These are phyloP conservation scores for Xyrauchen texanus DNA, from an alignment of 2,113 vertebrate genomes.

Conservation along the genomic window DNA sequence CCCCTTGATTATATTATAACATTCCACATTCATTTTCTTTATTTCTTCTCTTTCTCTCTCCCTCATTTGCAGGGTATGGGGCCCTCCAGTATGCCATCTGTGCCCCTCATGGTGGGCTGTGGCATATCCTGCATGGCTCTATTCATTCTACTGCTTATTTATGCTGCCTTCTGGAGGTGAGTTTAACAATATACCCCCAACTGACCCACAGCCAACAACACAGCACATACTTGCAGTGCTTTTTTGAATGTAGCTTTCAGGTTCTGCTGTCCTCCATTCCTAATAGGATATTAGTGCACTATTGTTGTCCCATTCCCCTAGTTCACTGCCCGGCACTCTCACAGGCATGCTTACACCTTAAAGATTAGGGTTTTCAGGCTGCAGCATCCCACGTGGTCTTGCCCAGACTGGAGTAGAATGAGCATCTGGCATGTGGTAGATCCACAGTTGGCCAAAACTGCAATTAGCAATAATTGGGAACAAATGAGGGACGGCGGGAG, in stretches of 20 bases:
- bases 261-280: background rate
- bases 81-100: slow-evolving; percentile 85
- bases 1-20: background rate
- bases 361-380: slow-evolving; percentile 27
- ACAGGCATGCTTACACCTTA: background rate
- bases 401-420: background rate
- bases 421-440: slow-evolving; percentile 34
- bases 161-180: slow-evolving; percentile 97
- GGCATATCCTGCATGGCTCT: slow-evolving; percentile 94
- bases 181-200: background rate
- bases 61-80: slow-evolving; percentile 82
- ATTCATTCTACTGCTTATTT: slow-evolving; percentile 92
- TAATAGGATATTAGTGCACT: slow-evolving; percentile 1
- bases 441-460: slow-evolving; percentile 50
- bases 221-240: background rate
- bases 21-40: background rate
- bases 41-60: slow-evolving; percentile 6
- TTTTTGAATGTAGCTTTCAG: background rate
- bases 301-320: background rate
- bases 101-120: slow-evolving; percentile 95
- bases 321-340: background rate
- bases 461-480: slow-evolving; percentile 64
- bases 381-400: slow-evolving; percentile 36
- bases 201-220: background rate
- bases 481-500: slow-evolving; percentile 58